A percentile compares a stretch with the other conserved stretches of the same genome.
Evolutionary conservation across 1,140 invertebrate genomes (phyloP).

Genomic region (Brachionus sp.): DNA sequence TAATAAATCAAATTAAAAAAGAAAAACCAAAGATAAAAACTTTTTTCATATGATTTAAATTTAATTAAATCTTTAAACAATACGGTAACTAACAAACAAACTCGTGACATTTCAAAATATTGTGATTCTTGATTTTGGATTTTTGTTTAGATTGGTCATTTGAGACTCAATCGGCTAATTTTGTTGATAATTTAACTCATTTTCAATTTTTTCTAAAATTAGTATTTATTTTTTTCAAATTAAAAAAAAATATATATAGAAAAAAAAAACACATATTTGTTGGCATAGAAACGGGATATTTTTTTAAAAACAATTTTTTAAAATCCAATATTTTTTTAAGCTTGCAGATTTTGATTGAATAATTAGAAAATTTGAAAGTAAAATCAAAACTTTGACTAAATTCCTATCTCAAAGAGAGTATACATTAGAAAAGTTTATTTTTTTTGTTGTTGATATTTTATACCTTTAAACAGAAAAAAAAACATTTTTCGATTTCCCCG

Average conservation of each 20-base stretch:
- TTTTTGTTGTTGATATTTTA: not conserved
- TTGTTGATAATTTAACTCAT: not conserved
- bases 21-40: not conserved
- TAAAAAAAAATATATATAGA: not conserved
- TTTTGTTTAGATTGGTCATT: too few relatives aligned
- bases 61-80: not conserved
- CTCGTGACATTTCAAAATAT: not conserved
- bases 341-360: slow-evolving; percentile 10
- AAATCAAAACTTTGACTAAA: not conserved
- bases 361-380: not conserved
- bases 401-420: not conserved
- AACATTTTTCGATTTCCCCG: not conserved
- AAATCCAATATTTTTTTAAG: not conserved
- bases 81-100: slow-evolving; percentile 14
- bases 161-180: not conserved
- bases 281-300: not conserved
- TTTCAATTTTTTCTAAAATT: not conserved
- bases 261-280: slow-evolving; percentile 19
- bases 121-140: not conserved
- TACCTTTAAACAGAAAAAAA: not conserved
- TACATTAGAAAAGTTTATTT: slow-evolving; percentile 3
- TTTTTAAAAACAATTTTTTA: not conserved
- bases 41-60: not conserved
- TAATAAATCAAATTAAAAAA: slow-evolving; percentile 9
- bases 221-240: not conserved